Percentiles rank a stretch among this genome's conserved stretches.
Conservation (phyloP, 2,797 vertebrate species). For the Podargus strigoides region DNA sequence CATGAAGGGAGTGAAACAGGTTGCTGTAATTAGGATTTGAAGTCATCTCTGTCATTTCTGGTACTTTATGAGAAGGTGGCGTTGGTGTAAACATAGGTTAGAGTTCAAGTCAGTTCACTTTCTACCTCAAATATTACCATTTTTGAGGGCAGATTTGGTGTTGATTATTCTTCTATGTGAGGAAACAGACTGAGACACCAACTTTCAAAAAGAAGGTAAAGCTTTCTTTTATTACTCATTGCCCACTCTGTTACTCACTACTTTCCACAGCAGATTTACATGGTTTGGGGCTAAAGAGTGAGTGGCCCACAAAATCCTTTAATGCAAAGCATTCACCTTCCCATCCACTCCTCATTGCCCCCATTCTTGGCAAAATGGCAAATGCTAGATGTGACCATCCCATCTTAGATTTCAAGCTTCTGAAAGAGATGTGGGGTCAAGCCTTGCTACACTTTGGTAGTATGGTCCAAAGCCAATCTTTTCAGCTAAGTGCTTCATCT, state of each 20-base stretch:
- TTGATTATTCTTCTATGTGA: neutral
- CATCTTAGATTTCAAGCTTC: neutral
- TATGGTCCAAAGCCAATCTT: neutral
- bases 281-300: neutral
- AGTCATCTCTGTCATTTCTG: neutral
- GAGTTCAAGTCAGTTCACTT: neutral
- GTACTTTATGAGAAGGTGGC: neutral
- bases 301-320: neutral
- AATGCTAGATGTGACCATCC: neutral
- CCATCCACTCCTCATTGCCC: neutral
- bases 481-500: neutral
- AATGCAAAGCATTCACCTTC: neutral
- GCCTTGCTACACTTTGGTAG: neutral
- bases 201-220: neutral
- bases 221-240: neutral
- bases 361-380: neutral
- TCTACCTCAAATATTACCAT: neutral
- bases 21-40: neutral
- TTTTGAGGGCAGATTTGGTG: neutral
- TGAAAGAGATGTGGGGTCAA: neutral
- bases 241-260: neutral
- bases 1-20: neutral
- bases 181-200: neutral
- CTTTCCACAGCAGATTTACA: neutral
- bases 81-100: neutral